Evolutionary conservation across 2,797 vertebrate species (phyloP).

Genomic region (Paedocypris micromegethes): DNA sequence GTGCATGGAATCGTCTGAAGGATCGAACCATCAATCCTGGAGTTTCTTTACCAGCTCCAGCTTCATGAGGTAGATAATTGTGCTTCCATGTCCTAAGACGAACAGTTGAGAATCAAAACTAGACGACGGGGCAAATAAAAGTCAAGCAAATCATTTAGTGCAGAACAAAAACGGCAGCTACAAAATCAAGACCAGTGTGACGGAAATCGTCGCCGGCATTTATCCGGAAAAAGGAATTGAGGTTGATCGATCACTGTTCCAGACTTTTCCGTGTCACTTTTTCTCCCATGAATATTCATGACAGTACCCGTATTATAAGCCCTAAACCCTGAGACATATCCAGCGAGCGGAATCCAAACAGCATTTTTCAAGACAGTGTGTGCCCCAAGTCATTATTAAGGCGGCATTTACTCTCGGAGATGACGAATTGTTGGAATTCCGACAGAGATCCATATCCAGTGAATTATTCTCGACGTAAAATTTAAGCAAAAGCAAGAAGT

Average conservation of each 20-base stretch:
- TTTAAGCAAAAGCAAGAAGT: background rate
- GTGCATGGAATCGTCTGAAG: constrained; percentile 18
- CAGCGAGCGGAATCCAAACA: constrained; percentile 50
- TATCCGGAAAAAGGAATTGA: constrained; percentile 35
- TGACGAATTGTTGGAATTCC: constrained; percentile 8
- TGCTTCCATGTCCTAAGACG: constrained; percentile 38
- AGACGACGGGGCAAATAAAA: constrained; percentile 11
- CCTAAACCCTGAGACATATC: constrained; percentile 72
- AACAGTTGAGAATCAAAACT: constrained; percentile 4
- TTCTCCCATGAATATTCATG: constrained; percentile 54
- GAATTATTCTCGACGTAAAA: no score
- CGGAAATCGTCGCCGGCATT: background rate
- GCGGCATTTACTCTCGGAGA: background rate
- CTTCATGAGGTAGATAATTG: constrained; percentile 70
- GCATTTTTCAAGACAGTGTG: constrained; percentile 23
- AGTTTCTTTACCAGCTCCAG: constrained; percentile 17
- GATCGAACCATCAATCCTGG: constrained; percentile 1
- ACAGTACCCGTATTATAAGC: constrained; percentile 78
- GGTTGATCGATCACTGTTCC: constrained; percentile 51
- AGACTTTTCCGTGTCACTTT: constrained; percentile 40
- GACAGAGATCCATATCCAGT: background rate
- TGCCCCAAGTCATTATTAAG: constrained; percentile 8
- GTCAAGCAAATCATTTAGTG: constrained; percentile 12
- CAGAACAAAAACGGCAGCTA: constrained; percentile 17
- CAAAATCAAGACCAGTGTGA: constrained; percentile 4